These are phyloP conservation scores for Glomeris maerens DNA, from an alignment of 1,140 invertebrate genomes.

Conservation along the genomic window DNA sequence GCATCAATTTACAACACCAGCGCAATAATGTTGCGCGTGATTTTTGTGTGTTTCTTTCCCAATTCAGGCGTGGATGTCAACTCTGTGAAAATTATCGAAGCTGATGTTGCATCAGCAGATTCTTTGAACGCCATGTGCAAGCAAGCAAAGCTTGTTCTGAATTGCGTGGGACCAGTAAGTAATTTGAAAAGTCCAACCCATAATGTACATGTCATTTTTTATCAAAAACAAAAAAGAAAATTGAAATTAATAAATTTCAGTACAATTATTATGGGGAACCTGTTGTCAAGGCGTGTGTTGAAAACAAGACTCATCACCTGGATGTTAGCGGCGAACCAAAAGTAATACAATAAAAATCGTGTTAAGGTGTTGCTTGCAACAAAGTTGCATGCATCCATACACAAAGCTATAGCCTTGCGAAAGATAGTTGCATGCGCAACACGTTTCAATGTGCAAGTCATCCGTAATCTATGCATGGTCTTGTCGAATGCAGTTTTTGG, in stretches of 20 bases:
- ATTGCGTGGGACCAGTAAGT: constrained; percentile 65
- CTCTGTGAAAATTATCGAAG: no score
- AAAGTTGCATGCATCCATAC: no score
- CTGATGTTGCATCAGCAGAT: no score
- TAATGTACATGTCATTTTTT: neutral
- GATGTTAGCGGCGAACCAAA: constrained; percentile 82
- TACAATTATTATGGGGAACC: constrained; percentile 77
- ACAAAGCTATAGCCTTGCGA: no score
- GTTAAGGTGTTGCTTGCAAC: no score
- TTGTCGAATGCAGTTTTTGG: no score
- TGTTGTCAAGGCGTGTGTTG: constrained; percentile 81
- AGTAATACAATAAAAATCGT: constrained; percentile 23
- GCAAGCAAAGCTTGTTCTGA: constrained; percentile 57
- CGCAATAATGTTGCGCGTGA: no score
- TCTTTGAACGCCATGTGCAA: constrained; percentile 60
- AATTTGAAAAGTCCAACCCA: neutral
- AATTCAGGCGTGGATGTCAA: no score
- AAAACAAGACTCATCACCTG: constrained; percentile 63
- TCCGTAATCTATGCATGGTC: no score
- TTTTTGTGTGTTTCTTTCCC: no score
- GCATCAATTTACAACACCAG: no score
- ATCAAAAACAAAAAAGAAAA: constrained; percentile 1
- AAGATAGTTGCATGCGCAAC: constrained; percentile 3
- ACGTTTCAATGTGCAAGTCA: neutral
- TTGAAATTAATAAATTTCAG: constrained; percentile 15